Percentiles rank a stretch among this genome's conserved stretches.
These are phyloP conservation scores for Anguilla anguilla DNA, from an alignment of 2,797 vertebrate species.

Conservation along the genomic window DNA sequence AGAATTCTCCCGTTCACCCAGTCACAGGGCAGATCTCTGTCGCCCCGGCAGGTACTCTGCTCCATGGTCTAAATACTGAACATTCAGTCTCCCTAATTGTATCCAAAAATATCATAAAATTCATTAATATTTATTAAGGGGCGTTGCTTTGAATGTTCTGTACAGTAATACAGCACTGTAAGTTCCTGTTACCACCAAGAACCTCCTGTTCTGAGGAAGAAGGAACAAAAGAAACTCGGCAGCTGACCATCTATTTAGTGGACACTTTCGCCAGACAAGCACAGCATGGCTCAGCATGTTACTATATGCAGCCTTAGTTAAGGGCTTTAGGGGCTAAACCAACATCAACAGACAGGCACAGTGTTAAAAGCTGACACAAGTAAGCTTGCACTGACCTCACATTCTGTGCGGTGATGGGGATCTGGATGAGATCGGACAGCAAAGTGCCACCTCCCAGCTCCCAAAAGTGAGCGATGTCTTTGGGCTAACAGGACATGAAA, in stretches of 20 bases:
- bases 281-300: neutral
- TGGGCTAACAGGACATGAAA: slow-evolving; percentile 75
- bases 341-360: neutral
- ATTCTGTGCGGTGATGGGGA: slow-evolving; percentile 81
- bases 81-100: too few species aligned
- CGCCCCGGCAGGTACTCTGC: too few species aligned
- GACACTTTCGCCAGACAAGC: neutral
- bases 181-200: neutral
- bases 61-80: too few species aligned
- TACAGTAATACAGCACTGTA: neutral
- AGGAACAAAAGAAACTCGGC: too few species aligned
- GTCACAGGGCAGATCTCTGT: neutral
- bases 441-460: slow-evolving; percentile 93
- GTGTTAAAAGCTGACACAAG: neutral
- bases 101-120: too few species aligned
- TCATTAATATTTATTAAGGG: neutral
- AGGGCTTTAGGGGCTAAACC: neutral
- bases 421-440: slow-evolving; percentile 84
- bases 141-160: neutral
- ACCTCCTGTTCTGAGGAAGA: too few species aligned
- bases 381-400: slow-evolving; percentile 73
- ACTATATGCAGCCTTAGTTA: neutral
- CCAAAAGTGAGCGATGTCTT: slow-evolving; percentile 94
- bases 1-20: neutral
- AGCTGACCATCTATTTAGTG: neutral